These are phyloP conservation scores for Diorhabda carinulata DNA, from an alignment of 1,140 invertebrate genomes.

Conservation along the genomic window DNA sequence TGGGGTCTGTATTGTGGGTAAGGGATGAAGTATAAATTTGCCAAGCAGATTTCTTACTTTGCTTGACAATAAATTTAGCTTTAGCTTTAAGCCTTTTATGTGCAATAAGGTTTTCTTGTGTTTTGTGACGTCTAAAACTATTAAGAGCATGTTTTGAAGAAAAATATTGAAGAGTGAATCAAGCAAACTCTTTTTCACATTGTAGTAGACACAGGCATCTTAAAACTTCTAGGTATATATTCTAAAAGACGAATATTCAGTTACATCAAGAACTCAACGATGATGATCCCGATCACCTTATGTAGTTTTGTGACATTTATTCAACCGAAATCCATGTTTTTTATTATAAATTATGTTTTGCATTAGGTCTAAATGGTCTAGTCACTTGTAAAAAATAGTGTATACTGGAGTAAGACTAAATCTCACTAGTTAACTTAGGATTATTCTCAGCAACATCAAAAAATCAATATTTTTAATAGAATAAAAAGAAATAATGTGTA, in stretches of 20 bases:
- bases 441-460: not conserved
- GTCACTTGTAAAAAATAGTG: not conserved
- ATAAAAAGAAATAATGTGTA: no score
- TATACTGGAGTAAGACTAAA: not conserved
- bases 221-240: not conserved
- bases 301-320: not conserved
- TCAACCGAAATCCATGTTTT: not conserved
- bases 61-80: no score
- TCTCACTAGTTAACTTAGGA: not conserved
- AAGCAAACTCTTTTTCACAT: not conserved
- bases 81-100: no score
- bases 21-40: no score
- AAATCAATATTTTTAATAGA: no score
- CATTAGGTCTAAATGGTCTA: not conserved
- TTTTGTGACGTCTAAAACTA: no score
- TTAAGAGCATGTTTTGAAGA: no score
- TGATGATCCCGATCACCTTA: not conserved
- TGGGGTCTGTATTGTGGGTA: no score
- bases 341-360: not conserved
- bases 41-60: no score
- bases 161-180: no score
- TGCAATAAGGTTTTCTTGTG: no score
- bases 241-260: not conserved
- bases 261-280: not conserved
- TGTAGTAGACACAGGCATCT: not conserved